phyloP scores from a whole-genome alignment of 2,888 invertebrate genomes.

The Stenichneumon culpator region DNA sequence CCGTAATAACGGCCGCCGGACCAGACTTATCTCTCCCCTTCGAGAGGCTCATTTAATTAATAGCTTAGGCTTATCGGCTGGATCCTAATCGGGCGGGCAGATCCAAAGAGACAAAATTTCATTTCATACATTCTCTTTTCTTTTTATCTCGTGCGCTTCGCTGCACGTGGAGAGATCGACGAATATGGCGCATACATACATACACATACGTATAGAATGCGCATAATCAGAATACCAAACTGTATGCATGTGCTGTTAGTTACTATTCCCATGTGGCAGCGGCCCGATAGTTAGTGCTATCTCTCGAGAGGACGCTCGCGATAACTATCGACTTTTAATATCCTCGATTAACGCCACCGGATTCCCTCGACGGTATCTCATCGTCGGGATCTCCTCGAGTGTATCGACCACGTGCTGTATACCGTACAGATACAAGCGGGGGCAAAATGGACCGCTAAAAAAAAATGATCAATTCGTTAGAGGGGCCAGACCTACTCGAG shows the following conservation, averaged over 20 bases:
- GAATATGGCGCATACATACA: neutral
- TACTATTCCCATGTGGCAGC: constrained; percentile 1
- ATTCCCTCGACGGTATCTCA: constrained; percentile 40
- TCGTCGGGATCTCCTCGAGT: constrained; percentile 42
- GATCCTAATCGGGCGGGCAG: constrained; percentile 46
- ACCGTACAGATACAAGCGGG: neutral
- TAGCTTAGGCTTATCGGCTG: constrained; percentile 50
- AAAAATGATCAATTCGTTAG: neutral
- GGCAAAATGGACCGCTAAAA: neutral
- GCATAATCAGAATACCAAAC: neutral
- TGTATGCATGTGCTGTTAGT: neutral
- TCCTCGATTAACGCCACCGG: constrained; percentile 59
- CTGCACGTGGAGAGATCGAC: neutral
- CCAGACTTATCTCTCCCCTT: constrained; percentile 37
- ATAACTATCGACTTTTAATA: constrained; percentile 59
- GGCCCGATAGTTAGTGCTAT: neutral
- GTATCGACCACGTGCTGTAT: constrained; percentile 33
- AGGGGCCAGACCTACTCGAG: too few relatives aligned
- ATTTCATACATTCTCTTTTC: too few relatives aligned
- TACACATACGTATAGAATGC: neutral
- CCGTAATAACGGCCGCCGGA: constrained; percentile 48
- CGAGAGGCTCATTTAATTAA: constrained; percentile 58
- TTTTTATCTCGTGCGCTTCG: neutral
- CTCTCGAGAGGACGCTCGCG: constrained; percentile 33
- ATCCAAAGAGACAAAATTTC: constrained; percentile 15